Base-by-base conservation (phyloP, 2,888 invertebrate genomes). In the Plebejus argus region DNA sequence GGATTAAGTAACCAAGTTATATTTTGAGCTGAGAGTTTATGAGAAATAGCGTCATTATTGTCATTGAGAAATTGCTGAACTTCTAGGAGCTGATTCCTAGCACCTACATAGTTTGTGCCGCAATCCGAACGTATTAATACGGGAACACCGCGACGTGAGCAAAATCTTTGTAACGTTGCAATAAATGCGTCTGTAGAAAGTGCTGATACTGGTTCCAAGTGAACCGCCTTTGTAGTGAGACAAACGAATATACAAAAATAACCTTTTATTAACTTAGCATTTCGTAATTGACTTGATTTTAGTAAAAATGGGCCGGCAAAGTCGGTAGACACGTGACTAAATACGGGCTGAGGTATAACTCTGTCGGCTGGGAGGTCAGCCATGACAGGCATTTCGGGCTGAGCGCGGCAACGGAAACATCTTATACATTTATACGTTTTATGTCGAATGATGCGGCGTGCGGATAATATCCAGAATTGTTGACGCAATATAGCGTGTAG, bases 381-480 rank as follows among this genome's bases (percentile, higher is more conserved):
- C n/a, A n/a, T n/a, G n/a, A n/a, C n/a, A n/a, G n/a, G n/a, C n/a
- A n/a, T n/a, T n/a, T n/a, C n/a, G n/a, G n/a, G n/a, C n/a, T n/a
- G n/a, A n/a, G n/a, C n/a, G n/a, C n/a, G n/a, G n/a, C n/a, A n/a
- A n/a, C n/a, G n/a, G n/a, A n/a, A n/a, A n/a, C n/a, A n/a, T n/a
- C n/a, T n/a, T n/a, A n/a, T n/a, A n/a, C n/a, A n/a, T n/a, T n/a
- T n/a, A n/a, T n/a, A 72, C 20, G 53, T 61, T 75, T 28, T 20
- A 18, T 77, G 66, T 70, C 66, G 72, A 45, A 75, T 75, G 1
- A 75, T 70, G 23, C 70, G 61, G 45, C 74, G 74, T 20, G 66
- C 66, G 8, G 74, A 75, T 33, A 74, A 23, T 1, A 77, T 66
- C 77, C 77, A 77, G 28, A 45, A 77, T 28, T 77, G 56, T 77